Evolutionary conservation across 2,888 invertebrate species (phyloP), one percentile per base, ranked within the genome.

Genomic region (Andrena bicolor): DNA sequence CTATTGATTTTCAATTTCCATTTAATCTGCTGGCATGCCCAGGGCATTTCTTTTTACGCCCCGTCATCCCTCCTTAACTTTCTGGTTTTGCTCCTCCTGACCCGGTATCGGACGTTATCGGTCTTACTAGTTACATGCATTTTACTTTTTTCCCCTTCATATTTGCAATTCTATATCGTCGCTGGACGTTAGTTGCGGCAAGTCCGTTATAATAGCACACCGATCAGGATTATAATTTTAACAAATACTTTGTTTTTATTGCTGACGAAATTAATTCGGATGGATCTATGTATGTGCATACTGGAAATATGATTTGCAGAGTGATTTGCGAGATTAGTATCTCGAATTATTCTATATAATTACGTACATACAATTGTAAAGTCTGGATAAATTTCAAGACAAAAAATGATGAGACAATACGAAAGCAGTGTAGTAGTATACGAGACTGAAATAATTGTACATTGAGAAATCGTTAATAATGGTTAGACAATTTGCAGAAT

Each of bases 1-100:
- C 65, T 48, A 76, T 73, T 41, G 60, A 82, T 79, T 83, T 72
- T 65, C 41, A 63, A 76, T 74, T 32, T n/a, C 32, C 20, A 53
- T 60, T 49, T 61, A 28, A 60, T 20, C 20, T 2, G 5, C 4
- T 16, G 2, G 13, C 16, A 2, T 4, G 30, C 35, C 7, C 16
- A 10, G 10, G 26, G 68, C 23, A 26, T 53, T 53, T 16, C 23
- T 53, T 68, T 64, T 69, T 41, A 26, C 35, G 23, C 32, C n/a
- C 16, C 20, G 28, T 28, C 20, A 60, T 28, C 20, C 20, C 10
- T 63, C 6, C 32, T 26, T 26, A 32, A n/a, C 10, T 28, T 28
- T 28, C 26, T 7, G n/a, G 2, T n/a, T 63, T 23, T 41, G 41
- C 35, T 30, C 41, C 61, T 61, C 51, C 20, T 51, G 51, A 7